phyloP scores from a whole-genome alignment of 2,797 vertebrate species.

The Hylomyscus alleni region DNA sequence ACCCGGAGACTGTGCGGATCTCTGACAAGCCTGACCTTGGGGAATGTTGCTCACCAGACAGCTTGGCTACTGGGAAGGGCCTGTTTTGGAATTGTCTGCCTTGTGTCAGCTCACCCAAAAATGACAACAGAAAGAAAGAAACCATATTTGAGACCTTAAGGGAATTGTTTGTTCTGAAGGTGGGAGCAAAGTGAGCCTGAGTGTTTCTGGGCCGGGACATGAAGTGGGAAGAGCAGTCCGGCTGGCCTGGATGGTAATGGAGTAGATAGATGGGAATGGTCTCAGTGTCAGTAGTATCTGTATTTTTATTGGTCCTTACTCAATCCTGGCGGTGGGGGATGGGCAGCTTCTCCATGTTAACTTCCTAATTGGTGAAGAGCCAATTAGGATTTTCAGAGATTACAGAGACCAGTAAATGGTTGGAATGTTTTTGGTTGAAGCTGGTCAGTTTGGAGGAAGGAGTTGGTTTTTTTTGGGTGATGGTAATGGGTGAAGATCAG shows the following conservation, averaged over 20 bases:
- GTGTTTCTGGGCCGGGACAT: not conserved
- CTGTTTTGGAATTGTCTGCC: conserved; percentile 62
- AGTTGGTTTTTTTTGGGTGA: not conserved
- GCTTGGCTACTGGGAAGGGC: not conserved
- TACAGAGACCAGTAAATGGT: not conserved
- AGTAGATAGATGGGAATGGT: not conserved
- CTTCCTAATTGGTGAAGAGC: not conserved
- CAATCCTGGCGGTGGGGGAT: not conserved
- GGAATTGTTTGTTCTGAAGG: conserved; percentile 27
- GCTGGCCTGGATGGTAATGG: not conserved
- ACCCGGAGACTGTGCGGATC: conserved; percentile 24
- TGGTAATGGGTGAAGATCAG: not conserved
- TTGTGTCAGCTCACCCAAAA: conserved; percentile 10
- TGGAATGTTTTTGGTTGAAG: not conserved
- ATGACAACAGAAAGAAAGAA: conserved; percentile 60
- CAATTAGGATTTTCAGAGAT: not conserved
- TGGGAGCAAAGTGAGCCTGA: not conserved
- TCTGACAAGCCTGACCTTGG: conserved; percentile 75
- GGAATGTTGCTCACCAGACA: conserved; percentile 29
- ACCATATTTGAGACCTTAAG: not conserved
- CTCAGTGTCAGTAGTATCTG: not conserved
- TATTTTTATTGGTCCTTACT: conserved; percentile 47
- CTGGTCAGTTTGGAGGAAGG: not conserved
- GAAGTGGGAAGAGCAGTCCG: not conserved
- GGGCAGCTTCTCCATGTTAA: conserved; percentile 9